phyloP scores from a whole-genome alignment of 2,888 invertebrate species.

The Caenorhabditis macrosperma region DNA sequence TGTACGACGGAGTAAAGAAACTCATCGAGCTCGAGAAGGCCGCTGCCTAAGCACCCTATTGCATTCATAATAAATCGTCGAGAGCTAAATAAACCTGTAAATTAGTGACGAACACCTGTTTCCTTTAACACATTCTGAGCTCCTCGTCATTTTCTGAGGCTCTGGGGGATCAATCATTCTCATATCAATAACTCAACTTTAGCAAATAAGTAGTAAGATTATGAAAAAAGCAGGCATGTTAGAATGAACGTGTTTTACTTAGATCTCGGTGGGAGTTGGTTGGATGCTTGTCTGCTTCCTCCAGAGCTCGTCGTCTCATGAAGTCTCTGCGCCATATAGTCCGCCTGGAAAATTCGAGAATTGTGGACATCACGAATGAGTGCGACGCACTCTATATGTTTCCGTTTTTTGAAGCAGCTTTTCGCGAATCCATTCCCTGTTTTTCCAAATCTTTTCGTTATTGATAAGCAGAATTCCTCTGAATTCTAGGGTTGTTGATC shows the following conservation, averaged over 20 bases:
- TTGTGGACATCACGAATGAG: background rate
- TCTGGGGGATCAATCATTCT: too few species aligned
- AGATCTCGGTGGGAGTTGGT: background rate
- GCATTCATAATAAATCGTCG: too few species aligned
- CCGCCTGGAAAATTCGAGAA: background rate
- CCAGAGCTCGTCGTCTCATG: background rate
- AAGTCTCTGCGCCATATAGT: background rate
- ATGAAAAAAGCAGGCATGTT: too few species aligned
- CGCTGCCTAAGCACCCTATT: slow-evolving; percentile 21
- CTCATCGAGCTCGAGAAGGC: slow-evolving; percentile 91
- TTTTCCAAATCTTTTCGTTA: background rate
- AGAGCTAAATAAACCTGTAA: background rate
- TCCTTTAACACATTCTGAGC: too few species aligned
- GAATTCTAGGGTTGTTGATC: slow-evolving; percentile 9
- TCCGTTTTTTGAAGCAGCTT: slow-evolving; percentile 3
- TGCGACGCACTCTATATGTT: background rate
- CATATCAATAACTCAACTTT: too few species aligned
- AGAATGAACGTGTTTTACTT: background rate
- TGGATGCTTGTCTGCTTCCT: background rate
- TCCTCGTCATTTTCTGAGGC: too few species aligned
- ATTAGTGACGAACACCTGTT: background rate
- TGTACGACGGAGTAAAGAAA: slow-evolving; percentile 88
- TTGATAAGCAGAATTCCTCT: slow-evolving; percentile 12
- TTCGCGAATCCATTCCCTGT: slow-evolving; percentile 28
- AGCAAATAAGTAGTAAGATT: too few species aligned